Base-by-base conservation (phyloP, 2,888 invertebrate species). In the Drosophila vallismaia region DNA sequence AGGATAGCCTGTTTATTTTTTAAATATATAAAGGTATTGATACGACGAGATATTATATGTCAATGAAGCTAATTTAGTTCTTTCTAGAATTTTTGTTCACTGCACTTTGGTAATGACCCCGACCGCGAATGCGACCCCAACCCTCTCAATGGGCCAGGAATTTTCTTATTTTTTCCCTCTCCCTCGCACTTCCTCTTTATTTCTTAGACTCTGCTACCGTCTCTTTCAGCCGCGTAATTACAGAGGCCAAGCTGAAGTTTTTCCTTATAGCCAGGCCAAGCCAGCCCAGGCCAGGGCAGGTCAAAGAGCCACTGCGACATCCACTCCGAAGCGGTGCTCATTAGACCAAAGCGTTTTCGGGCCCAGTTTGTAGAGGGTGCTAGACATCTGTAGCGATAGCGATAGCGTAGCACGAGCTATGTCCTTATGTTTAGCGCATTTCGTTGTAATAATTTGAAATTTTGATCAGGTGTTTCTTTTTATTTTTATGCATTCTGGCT, bases 361-460 rank as follows among this genome's bases (percentile, higher is more conserved):
- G 77, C 52, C 85, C 59, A 28, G 28, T 28, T 28, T 54, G 56
- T 54, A 74, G 68, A 54, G 57, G 49, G 69, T 73, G 56, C 52
- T 36, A 40, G 60, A 57, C 51, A 45, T 64, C 68, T 69, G 69
- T 56, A 56, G 49, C 56, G 49, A 50, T 19, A 53, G 14, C 58
- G 51, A 50, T 19, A 53, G 14, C 58, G 51, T 58, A 75, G 86
- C 86, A 77, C 84, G 86, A 80, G 84, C 86, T 77, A 74, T 83
- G 83, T 86, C 84, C 86, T 84, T 83, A 62, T 84, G 83, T 68
- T 84, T 75, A 72, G 79, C 52, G 50, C 72, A 82, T 75, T 86
- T 86, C 72, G 75, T 59, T 70, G 81, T 84, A 78, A 76, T 84
- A 86, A 85, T 86, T 86, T 84, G 86, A 85, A 84, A 86, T 85